These are phyloP conservation scores for Molanna angustata DNA, from an alignment of 2,888 invertebrate genomes.

Conservation along the genomic window DNA sequence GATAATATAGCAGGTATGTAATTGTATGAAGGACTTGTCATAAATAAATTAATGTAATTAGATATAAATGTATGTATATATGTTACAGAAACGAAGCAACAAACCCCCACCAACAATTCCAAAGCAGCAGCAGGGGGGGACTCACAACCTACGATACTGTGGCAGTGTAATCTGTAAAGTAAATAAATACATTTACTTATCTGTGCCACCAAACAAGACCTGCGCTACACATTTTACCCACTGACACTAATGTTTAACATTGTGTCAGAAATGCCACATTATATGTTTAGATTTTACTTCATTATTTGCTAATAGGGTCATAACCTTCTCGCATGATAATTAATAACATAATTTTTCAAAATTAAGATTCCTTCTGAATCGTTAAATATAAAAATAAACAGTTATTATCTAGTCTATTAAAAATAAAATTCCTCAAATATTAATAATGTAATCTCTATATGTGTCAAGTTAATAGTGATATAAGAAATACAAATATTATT, in stretches of 20 bases:
- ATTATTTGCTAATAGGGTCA: constrained; percentile 22
- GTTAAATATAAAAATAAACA: neutral
- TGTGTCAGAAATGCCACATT: constrained; percentile 26
- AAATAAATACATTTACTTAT: neutral
- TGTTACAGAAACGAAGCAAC: constrained; percentile 84
- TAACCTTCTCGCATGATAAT: constrained; percentile 20
- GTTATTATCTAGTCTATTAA: constrained; percentile 10
- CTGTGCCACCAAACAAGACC: constrained; percentile 16
- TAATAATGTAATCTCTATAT: constrained; percentile 10
- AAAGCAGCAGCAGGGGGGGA: constrained; percentile 76
- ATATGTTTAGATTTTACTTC: constrained; percentile 16
- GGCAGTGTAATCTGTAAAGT: constrained; percentile 93
- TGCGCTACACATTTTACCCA: constrained; percentile 25
- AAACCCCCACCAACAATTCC: constrained; percentile 70
- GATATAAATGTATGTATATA: too few relatives aligned
- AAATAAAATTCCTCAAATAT: constrained; percentile 6
- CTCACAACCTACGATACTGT: constrained; percentile 98
- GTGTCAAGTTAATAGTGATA: constrained; percentile 6
- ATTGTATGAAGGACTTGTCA: too few relatives aligned
- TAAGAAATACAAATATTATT: constrained; percentile 10
- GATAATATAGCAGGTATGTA: too few relatives aligned
- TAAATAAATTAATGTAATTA: too few relatives aligned
- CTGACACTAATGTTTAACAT: constrained; percentile 17
- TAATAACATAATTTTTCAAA: neutral
- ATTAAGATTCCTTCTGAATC: constrained; percentile 1